Evolutionary conservation across 2,888 invertebrate genomes (phyloP).

Genomic region (Thymelicus acteon): DNA sequence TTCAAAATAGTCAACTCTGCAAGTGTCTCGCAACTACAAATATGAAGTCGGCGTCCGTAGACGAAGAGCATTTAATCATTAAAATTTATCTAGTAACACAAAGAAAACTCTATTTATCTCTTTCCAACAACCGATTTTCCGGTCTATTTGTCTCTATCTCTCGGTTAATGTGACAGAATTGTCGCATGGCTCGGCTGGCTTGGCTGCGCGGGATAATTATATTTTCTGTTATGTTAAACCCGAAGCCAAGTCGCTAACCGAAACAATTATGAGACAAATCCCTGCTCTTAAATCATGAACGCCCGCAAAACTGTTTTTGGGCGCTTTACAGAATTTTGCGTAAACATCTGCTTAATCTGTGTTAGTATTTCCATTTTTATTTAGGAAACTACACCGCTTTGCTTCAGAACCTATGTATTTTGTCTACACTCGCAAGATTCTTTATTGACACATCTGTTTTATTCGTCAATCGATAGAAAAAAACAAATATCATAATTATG

Average conservation of each 20-base stretch:
- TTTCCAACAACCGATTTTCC: constrained; percentile 76
- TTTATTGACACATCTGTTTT: no score
- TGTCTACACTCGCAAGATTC: no score
- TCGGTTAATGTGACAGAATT: constrained; percentile 79
- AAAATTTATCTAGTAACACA: constrained; percentile 70
- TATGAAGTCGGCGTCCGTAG: constrained; percentile 32
- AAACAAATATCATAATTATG: no score
- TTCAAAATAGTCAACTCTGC: neutral
- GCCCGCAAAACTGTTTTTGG: constrained; percentile 25
- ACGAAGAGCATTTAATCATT: constrained; percentile 68
- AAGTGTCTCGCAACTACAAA: constrained; percentile 29
- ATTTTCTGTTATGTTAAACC: constrained; percentile 47
- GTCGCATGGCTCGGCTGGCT: constrained; percentile 76
- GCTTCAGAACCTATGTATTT: no score
- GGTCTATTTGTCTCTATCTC: constrained; percentile 82
- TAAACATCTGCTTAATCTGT: constrained; percentile 10
- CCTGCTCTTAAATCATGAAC: constrained; percentile 33
- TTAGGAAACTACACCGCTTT: no score
- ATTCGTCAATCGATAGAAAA: no score
- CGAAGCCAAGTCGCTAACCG: constrained; percentile 44
- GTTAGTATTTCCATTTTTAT: neutral
- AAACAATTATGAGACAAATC: constrained; percentile 40
- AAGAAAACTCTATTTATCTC: constrained; percentile 73
- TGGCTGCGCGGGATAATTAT: constrained; percentile 52
- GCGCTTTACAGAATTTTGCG: constrained; percentile 1